Conservation (phyloP, 2,797 vertebrate species). For the Bucorvus abyssinicus region DNA sequence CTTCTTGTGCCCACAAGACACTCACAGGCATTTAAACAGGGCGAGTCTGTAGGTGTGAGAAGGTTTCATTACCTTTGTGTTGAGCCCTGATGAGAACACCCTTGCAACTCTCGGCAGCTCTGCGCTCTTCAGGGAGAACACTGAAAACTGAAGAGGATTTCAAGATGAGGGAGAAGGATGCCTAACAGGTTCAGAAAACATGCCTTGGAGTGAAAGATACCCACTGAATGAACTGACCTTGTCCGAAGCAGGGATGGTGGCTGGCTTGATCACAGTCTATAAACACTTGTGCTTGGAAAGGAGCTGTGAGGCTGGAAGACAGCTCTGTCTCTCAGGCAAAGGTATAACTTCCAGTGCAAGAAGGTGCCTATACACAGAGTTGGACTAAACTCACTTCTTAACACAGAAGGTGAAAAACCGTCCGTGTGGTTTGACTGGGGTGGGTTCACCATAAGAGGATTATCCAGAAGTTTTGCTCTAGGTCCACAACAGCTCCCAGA, state of each 20-base stretch:
- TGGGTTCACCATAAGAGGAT: not conserved
- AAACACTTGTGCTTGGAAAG: not conserved
- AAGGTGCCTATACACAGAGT: not conserved
- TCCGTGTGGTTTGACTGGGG: not conserved
- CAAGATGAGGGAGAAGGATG: not conserved
- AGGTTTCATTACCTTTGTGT: not conserved
- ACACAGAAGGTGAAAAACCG: not conserved
- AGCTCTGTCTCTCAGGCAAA: not conserved
- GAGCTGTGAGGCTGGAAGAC: not conserved
- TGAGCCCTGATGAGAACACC: not conserved
- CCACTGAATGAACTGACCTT: rapidly evolving
- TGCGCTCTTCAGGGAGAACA: not conserved
- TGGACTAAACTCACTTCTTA: not conserved
- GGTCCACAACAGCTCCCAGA: not conserved
- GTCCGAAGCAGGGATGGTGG: not conserved
- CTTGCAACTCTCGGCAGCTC: not conserved
- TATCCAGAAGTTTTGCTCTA: not conserved
- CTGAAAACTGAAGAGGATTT: not conserved
- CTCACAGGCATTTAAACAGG: not conserved
- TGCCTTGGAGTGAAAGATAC: not conserved
- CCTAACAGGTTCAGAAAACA: not conserved
- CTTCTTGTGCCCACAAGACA: not conserved
- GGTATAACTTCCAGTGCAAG: not conserved
- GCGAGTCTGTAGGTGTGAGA: not conserved
- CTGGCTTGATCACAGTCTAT: not conserved